These are phyloP conservation scores for Eupelmus urozonus DNA, from an alignment of 2,888 invertebrate genomes.

Conservation along the genomic window DNA sequence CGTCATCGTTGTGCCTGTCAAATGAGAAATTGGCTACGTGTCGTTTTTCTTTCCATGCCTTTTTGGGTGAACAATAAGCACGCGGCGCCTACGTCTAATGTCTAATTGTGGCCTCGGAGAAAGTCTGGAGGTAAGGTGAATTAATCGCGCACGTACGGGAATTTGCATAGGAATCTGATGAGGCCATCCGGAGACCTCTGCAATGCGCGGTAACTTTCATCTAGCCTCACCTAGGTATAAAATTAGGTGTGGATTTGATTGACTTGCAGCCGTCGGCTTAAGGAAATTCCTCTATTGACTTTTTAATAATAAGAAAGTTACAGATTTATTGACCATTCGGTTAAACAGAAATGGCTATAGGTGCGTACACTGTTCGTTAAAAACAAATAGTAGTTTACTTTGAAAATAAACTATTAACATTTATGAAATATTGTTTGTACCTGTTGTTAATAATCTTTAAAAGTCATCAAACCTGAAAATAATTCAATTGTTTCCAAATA, in stretches of 20 bases:
- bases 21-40: no score
- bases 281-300: background rate
- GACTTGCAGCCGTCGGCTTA: slow-evolving; percentile 2
- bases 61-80: slow-evolving; percentile 13
- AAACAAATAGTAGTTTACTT: no score
- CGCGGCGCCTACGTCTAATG: background rate
- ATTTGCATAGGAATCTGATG: slow-evolving; percentile 47
- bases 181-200: background rate
- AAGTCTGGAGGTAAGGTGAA: slow-evolving; percentile 27
- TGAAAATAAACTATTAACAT: no score
- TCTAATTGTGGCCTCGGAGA: slow-evolving; percentile 14
- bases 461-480: no score
- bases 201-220: slow-evolving; percentile 28
- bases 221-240: slow-evolving; percentile 11
- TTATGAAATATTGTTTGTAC: no score
- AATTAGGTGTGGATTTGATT: slow-evolving; percentile 32
- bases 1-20: slow-evolving; percentile 92
- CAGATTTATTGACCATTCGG: no score
- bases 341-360: no score
- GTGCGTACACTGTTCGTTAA: no score
- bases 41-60: no score
- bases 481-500: no score
- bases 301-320: no score
- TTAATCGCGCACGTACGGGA: slow-evolving; percentile 8
- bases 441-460: no score